A percentile compares a stretch with the other conserved stretches of the same genome.
phyloP scores from a whole-genome alignment of 2,888 invertebrate genomes.

The Mellilla xanthometata region DNA sequence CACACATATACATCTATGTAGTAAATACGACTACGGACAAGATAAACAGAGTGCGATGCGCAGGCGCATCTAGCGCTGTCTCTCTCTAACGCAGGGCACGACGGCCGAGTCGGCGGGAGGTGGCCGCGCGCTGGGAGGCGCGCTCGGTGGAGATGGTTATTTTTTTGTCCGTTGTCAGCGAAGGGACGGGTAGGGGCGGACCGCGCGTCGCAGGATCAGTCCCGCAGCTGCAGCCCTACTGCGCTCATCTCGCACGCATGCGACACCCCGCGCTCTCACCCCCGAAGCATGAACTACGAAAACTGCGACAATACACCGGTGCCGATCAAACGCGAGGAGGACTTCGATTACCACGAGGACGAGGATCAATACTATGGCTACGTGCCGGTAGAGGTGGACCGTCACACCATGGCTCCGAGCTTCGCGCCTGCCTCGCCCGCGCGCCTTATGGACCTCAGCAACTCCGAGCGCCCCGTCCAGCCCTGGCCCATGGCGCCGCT shows the following conservation, averaged over 20 bases:
- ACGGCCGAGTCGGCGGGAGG: slow-evolving; percentile 49
- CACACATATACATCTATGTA: slow-evolving; percentile 49
- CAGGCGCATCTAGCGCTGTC: slow-evolving; percentile 48
- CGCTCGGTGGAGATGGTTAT: slow-evolving; percentile 63
- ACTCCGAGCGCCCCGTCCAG: slow-evolving; percentile 57
- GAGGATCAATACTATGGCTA: slow-evolving; percentile 69
- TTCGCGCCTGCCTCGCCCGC: slow-evolving; percentile 68
- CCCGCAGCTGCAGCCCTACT: slow-evolving; percentile 53
- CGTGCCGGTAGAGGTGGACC: slow-evolving; percentile 60
- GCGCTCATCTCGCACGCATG: slow-evolving; percentile 55
- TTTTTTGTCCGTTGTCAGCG: slow-evolving; percentile 80
- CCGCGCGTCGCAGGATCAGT: slow-evolving; percentile 58
- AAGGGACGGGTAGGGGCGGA: slow-evolving; percentile 76
- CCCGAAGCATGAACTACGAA: slow-evolving; percentile 69
- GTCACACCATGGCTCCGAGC: slow-evolving; percentile 49
- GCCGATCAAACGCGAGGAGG: slow-evolving; percentile 69
- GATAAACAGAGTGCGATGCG: slow-evolving; percentile 70
- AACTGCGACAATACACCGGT: slow-evolving; percentile 57
- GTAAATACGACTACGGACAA: slow-evolving; percentile 75
- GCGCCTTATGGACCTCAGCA: slow-evolving; percentile 74
- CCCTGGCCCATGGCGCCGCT: slow-evolving; percentile 58
- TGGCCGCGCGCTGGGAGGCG: slow-evolving; percentile 59
- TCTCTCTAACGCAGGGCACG: slow-evolving; percentile 46
- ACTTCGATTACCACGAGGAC: slow-evolving; percentile 64
- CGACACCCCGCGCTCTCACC: slow-evolving; percentile 37